Conservation (phyloP, 2,113 vertebrate species). For the Cyphomyrus discorhynchus region DNA sequence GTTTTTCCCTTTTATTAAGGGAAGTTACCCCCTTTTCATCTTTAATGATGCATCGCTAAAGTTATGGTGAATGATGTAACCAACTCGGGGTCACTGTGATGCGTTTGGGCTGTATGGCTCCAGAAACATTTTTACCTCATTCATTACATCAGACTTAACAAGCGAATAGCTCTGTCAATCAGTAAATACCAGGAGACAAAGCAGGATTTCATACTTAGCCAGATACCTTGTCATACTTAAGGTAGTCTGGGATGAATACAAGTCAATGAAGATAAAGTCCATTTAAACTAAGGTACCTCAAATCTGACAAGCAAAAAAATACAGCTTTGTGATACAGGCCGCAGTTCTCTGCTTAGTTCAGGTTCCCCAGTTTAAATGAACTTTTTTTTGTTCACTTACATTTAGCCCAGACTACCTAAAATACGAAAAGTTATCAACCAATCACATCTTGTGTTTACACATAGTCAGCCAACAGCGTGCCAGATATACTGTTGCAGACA, state of each 20-base stretch:
- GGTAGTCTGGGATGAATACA: background rate
- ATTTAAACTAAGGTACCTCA: background rate
- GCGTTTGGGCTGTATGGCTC: background rate
- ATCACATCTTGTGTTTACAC: no score
- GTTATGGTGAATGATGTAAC: background rate
- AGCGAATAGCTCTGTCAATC: background rate
- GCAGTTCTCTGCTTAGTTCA: background rate
- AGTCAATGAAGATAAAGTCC: background rate
- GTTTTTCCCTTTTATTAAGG: background rate
- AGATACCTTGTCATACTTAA: background rate
- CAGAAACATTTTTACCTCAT: background rate
- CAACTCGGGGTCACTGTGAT: background rate
- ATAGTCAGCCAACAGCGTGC: no score
- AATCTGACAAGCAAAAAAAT: background rate
- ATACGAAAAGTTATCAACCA: background rate
- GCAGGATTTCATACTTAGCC: background rate
- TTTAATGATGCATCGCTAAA: background rate
- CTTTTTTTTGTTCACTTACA: background rate
- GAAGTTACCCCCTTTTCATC: background rate
- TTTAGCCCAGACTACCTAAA: background rate
- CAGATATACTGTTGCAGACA: no score
- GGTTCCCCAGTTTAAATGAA: background rate
- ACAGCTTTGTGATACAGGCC: background rate
- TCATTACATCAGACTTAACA: background rate
- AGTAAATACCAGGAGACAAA: background rate